Percentiles rank a stretch among this genome's conserved stretches.
Conservation (phyloP, 2,113 vertebrate genomes). For the Camelus dromedarius region DNA sequence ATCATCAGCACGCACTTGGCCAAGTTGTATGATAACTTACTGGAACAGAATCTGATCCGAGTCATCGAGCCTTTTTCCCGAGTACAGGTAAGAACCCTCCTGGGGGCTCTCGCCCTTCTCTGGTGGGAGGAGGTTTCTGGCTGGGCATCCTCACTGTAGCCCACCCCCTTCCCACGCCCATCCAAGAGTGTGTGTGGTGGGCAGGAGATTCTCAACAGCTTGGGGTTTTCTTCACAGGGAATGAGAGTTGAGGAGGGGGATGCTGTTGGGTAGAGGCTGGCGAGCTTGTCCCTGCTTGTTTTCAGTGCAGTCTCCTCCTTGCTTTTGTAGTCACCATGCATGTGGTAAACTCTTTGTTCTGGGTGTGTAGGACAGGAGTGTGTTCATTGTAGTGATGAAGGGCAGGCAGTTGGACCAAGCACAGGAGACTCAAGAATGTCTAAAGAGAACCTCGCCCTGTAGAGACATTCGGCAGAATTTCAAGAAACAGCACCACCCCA, state of each 20-base stretch:
- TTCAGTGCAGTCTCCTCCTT: not conserved
- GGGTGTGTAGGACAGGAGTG: not conserved
- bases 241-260: not conserved
- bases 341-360: not conserved
- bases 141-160: not conserved
- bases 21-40: slow-evolving; percentile 97
- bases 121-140: not conserved
- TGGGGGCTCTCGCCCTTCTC: not conserved
- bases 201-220: not conserved
- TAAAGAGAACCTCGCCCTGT: not conserved
- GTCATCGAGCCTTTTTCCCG: slow-evolving; percentile 99
- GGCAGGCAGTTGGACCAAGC: not conserved
- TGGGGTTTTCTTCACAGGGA: not conserved
- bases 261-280: not conserved
- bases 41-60: slow-evolving; percentile 99
- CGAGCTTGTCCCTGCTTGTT: not conserved
- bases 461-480: not conserved
- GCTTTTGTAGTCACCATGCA: not conserved
- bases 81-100: slow-evolving; percentile 92
- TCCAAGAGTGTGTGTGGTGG: not conserved
- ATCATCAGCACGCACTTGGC: slow-evolving; percentile 98
- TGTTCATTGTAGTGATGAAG: not conserved
- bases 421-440: not conserved
- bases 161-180: not conserved
- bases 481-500: not conserved